These are phyloP conservation scores for Edolisoma coerulescens DNA, from an alignment of 2,113 vertebrate genomes.

Conservation along the genomic window DNA sequence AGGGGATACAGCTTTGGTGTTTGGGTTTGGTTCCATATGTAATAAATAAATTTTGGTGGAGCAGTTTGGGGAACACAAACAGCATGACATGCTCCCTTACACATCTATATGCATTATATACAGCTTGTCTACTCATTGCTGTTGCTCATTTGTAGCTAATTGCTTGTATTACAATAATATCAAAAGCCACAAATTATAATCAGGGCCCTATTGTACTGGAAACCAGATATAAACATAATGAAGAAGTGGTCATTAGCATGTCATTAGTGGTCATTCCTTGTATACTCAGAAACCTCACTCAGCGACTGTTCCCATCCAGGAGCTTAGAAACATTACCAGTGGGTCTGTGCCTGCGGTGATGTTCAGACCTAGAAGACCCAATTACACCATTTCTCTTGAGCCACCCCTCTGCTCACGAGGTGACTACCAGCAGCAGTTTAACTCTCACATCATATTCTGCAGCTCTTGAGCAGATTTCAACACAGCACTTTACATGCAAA, in stretches of 20 bases:
- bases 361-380: neutral
- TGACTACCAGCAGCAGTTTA: neutral
- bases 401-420: neutral
- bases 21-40: neutral
- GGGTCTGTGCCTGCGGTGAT: neutral
- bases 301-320: neutral
- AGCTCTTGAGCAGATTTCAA: neutral
- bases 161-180: constrained; percentile 10
- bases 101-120: neutral
- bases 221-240: constrained; percentile 1
- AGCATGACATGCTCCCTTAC: neutral
- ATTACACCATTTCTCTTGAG: neutral
- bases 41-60: neutral
- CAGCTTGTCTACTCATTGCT: neutral
- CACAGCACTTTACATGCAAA: neutral
- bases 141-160: constrained; percentile 8
- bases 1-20: neutral
- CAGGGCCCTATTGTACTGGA: neutral
- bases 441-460: neutral
- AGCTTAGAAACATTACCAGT: neutral
- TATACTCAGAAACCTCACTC: neutral
- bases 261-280: no score
- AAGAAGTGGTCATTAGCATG: constrained; percentile 9
- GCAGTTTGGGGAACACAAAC: neutral
- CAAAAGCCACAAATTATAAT: constrained; percentile 36